phyloP scores from a whole-genome alignment of 2,113 vertebrate genomes.

The Peromyscus californicus region DNA sequence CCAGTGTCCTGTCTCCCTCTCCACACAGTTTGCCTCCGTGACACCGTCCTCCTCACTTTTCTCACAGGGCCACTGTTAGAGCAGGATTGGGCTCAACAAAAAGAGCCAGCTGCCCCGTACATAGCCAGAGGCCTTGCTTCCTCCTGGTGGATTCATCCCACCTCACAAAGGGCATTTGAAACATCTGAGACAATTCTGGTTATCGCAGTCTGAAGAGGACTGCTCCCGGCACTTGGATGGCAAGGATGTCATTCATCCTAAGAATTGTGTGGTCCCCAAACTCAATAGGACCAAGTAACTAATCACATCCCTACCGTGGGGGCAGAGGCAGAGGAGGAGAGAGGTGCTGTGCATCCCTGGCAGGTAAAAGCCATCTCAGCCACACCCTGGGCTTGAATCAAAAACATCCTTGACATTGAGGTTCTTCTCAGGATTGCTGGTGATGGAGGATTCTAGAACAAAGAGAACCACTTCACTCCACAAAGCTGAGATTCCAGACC shows the following conservation, averaged over 20 bases:
- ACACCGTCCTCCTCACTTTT: background rate
- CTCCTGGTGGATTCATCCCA: background rate
- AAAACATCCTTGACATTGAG: background rate
- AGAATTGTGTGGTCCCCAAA: background rate
- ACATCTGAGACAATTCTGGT: background rate
- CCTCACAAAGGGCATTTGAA: background rate
- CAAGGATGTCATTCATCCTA: background rate
- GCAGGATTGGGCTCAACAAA: background rate
- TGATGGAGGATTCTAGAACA: slow-evolving; percentile 50
- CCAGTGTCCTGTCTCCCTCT: background rate
- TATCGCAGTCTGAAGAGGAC: background rate
- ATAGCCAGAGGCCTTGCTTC: background rate
- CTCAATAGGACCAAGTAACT: background rate
- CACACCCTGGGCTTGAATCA: background rate
- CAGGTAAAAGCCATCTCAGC: background rate
- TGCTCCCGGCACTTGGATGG: background rate
- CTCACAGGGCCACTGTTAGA: background rate
- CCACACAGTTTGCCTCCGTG: background rate
- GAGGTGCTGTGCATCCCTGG: background rate
- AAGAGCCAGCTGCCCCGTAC: background rate
- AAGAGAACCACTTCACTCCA: slow-evolving; percentile 50
- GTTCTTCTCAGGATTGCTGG: slow-evolving; percentile 30
- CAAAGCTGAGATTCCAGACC: slow-evolving; percentile 59
- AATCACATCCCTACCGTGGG: background rate
- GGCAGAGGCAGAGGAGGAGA: background rate